A percentile compares a stretch with the other conserved stretches of the same genome.
phyloP scores from a whole-genome alignment of 1,140 invertebrate species.

The Mesaphorura yosii region DNA sequence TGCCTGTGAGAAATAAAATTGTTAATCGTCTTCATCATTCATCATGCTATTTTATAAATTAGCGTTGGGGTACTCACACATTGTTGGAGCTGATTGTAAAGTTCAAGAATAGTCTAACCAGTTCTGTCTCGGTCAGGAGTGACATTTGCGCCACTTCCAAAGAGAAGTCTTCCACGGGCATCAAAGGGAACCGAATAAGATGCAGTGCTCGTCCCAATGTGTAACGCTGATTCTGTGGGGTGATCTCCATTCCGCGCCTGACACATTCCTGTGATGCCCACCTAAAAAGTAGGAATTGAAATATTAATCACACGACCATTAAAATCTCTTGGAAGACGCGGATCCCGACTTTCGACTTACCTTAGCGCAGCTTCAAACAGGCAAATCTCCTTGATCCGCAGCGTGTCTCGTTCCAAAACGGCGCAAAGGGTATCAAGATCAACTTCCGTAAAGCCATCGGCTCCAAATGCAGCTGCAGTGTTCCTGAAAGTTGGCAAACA shows the following conservation, averaged over 20 bases:
- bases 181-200: slow-evolving; percentile 70
- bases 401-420: slow-evolving; percentile 68
- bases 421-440: slow-evolving; percentile 68
- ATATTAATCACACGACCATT: neutral
- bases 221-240: slow-evolving; percentile 55
- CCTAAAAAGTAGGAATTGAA: slow-evolving; percentile 35
- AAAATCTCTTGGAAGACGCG: too few relatives aligned
- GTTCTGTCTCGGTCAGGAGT: slow-evolving; percentile 62
- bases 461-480: slow-evolving; percentile 41
- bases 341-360: too few relatives aligned
- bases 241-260: slow-evolving; percentile 50
- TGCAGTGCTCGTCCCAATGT: slow-evolving; percentile 57
- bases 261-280: slow-evolving; percentile 73
- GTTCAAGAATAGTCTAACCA: slow-evolving; percentile 67
- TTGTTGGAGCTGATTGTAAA: slow-evolving; percentile 65
- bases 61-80: slow-evolving; percentile 36
- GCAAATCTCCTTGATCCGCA: slow-evolving; percentile 67
- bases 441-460: slow-evolving; percentile 81
- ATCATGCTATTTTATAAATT: neutral
- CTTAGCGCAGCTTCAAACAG: slow-evolving; percentile 54
- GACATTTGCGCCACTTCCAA: slow-evolving; percentile 62
- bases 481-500: slow-evolving; percentile 54
- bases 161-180: slow-evolving; percentile 81
- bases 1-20: slow-evolving; percentile 32
- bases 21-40: neutral